phyloP scores from a whole-genome alignment of 2,888 invertebrate genomes.

The Melanargia galathea region DNA sequence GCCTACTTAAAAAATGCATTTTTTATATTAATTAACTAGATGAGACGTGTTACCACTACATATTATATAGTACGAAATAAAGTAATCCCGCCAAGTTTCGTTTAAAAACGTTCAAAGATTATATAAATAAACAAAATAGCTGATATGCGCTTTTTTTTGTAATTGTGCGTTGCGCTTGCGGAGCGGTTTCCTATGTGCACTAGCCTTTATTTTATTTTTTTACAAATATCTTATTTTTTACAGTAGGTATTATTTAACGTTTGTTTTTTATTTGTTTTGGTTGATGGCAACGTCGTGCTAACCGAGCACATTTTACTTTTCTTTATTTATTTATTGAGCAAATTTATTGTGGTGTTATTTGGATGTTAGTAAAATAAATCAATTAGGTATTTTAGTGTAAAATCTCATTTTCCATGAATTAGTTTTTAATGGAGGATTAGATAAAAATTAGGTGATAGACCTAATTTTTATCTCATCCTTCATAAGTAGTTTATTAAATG shows the following conservation, averaged over 20 bases:
- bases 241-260: constrained; percentile 8
- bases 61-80: background rate
- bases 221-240: constrained; percentile 48
- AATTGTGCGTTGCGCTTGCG: background rate
- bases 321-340: constrained; percentile 10
- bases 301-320: too few species aligned
- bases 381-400: background rate
- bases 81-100: too few species aligned
- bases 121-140: too few species aligned
- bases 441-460: too few species aligned
- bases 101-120: too few species aligned
- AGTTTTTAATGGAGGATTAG: background rate
- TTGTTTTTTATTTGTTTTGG: background rate
- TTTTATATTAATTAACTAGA: background rate
- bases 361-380: background rate
- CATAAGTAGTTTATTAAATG: background rate
- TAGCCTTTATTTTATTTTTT: background rate
- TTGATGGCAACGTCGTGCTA: background rate
- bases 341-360: background rate
- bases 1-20: background rate
- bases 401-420: background rate
- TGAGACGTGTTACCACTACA: background rate
- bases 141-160: background rate
- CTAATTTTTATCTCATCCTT: background rate
- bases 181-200: constrained; percentile 3